Evolutionary conservation across 2,888 invertebrate genomes (phyloP), one percentile per base, ranked within the genome.

Genomic region (Erebia palarica): DNA sequence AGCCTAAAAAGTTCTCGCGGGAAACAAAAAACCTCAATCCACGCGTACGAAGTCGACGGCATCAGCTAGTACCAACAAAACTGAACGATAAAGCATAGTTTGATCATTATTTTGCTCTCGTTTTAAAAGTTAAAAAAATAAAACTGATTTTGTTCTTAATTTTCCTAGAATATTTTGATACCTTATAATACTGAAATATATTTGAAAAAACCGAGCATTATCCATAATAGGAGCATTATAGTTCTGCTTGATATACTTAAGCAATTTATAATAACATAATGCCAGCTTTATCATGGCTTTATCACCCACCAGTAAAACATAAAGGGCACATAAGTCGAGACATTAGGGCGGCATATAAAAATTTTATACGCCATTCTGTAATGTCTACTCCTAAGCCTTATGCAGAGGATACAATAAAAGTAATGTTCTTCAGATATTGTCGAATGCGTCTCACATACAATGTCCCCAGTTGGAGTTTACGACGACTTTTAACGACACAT

Each of bases 381-480:
- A 68, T 61, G 61, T 61, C 61, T 65, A 65, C 42, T 57, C 44
- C 63, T 60, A 55, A 68, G 61, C 58, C 70, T 71, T 68, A 67
- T 61, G 64, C 67, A 57, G 57, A 63, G 58, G 42, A 68, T 60
- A 66, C 70, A 65, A 66, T 67, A 70, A 57, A 49, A 53, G 61
- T 71, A 63, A 64, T 59, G 58, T 53, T 72, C 67, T 67, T 61
- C 64, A 59, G 49, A 66, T 66, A 72, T 67, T 70, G 69, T 72
- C 72, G 61, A 72, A 72, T 53, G 44, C 67, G 61, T 60, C 42
- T 72, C 72, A 64, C 67, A 72, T 67, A 71, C 67, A 71, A 68
- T 71, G 71, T 68, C 18, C 64, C 18, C 58, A n/a, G 58, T 58
- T 65, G 49, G 49, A 69, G 64, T 71, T 73, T 73, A 73, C 63